A percentile compares a stretch with the other conserved stretches of the same genome.
phyloP scores from a whole-genome alignment of 1,140 invertebrate species.

The Drosophila nasuta region DNA sequence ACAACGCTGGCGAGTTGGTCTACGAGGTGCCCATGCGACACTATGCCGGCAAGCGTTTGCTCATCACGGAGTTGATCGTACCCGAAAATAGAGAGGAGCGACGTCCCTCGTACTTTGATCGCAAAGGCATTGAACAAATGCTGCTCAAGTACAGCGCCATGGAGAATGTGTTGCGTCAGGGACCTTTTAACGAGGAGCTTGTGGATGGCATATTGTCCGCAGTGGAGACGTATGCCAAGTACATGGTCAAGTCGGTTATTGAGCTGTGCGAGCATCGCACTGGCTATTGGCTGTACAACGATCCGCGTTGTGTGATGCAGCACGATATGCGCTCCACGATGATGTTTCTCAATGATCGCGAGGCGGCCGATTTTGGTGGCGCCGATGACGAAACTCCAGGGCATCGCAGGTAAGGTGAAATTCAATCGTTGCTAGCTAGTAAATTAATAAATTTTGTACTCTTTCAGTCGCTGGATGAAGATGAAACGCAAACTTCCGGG shows the following conservation, averaged over 20 bases:
- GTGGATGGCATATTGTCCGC: conserved; percentile 49
- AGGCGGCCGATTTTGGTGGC: conserved; percentile 30
- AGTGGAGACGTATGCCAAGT: conserved; percentile 57
- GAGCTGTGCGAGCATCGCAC: conserved; percentile 51
- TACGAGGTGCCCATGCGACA: conserved; percentile 48
- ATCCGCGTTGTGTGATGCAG: conserved; percentile 25
- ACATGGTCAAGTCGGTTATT: conserved; percentile 7
- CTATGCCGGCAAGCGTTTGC: conserved; percentile 49
- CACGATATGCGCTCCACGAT: conserved; percentile 44
- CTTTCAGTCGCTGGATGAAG: conserved; percentile 42
- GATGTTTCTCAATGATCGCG: conserved; percentile 53
- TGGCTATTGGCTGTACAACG: conserved; percentile 35
- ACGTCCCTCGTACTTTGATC: conserved; percentile 46
- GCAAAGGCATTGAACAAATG: conserved; percentile 18
- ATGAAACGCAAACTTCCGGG: conserved; percentile 7
- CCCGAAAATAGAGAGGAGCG: conserved; percentile 25
- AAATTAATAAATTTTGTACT: not conserved
- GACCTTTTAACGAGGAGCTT: not conserved
- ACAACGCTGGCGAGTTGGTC: not conserved
- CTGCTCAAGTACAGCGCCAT: conserved; percentile 17
- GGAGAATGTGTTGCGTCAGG: not conserved
- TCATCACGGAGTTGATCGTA: conserved; percentile 42
- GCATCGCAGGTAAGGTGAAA: conserved; percentile 24
- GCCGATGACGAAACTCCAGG: conserved; percentile 52
- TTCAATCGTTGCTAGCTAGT: not conserved